A percentile compares a stretch with the other conserved stretches of the same genome.
phyloP scores from a whole-genome alignment of 2,113 vertebrate genomes.

The Bambusicola thoracicus region DNA sequence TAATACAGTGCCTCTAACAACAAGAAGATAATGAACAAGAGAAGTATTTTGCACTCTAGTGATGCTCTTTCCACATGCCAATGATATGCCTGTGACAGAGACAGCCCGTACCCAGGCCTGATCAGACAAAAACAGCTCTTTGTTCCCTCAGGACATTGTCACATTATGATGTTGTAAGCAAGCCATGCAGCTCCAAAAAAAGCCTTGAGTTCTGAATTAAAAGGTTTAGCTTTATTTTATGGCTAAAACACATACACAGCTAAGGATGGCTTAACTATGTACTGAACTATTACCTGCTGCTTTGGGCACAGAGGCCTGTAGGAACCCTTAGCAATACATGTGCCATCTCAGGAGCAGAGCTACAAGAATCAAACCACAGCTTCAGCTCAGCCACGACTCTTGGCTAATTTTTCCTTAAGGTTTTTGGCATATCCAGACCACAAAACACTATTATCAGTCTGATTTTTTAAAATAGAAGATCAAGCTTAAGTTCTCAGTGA shows the following conservation, averaged over 20 bases:
- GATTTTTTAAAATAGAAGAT: background rate
- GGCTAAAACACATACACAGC: background rate
- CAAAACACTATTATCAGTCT: accelerated
- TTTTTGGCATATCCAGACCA: background rate
- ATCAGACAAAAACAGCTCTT: background rate
- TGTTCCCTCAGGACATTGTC: background rate
- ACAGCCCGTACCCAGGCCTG: no score
- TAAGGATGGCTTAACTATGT: background rate
- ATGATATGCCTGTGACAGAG: background rate
- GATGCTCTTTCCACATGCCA: background rate
- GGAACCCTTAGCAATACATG: background rate
- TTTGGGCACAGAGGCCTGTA: accelerated
- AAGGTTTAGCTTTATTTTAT: accelerated
- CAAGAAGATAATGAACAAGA: background rate
- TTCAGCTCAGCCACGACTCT: background rate
- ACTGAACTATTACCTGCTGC: background rate
- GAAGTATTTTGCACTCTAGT: background rate
- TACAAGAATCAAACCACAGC: background rate
- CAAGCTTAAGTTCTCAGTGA: background rate
- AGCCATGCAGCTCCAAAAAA: background rate
- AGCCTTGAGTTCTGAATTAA: background rate
- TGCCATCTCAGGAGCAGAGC: background rate
- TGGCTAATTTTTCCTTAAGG: background rate
- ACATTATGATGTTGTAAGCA: accelerated
- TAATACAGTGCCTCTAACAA: background rate